These are phyloP conservation scores for Diplodus puntazzo DNA, from an alignment of 2,797 vertebrate species.

Conservation along the genomic window DNA sequence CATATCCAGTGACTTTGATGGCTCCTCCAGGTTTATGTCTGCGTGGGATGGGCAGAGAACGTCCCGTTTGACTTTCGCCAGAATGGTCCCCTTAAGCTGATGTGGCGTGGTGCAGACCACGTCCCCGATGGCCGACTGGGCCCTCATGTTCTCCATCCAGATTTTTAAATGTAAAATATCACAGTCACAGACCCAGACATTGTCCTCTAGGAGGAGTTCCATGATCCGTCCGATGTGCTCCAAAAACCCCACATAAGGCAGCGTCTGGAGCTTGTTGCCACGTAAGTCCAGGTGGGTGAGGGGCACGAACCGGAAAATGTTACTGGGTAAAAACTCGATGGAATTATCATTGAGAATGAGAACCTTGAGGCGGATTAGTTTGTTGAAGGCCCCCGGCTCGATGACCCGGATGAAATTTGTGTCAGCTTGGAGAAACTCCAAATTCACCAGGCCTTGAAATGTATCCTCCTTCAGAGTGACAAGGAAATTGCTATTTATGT, in stretches of 20 bases:
- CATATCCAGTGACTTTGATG: slow-evolving; percentile 92
- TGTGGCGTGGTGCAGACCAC: slow-evolving; percentile 92
- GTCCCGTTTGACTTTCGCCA: slow-evolving; percentile 93
- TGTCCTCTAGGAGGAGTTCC: slow-evolving; percentile 96
- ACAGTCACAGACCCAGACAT: slow-evolving; percentile 95
- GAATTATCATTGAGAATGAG: slow-evolving; percentile 98
- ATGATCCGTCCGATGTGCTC: slow-evolving; percentile 98
- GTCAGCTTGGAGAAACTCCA: slow-evolving; percentile 98
- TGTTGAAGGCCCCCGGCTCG: slow-evolving; percentile 98
- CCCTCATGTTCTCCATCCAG: slow-evolving; percentile 98
- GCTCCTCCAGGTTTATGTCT: slow-evolving; percentile 92
- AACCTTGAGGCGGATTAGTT: slow-evolving; percentile 96
- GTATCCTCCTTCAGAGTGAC: slow-evolving; percentile 96
- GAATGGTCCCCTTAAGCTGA: slow-evolving; percentile 89
- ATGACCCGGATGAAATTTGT: slow-evolving; percentile 98
- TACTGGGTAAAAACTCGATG: slow-evolving; percentile 94
- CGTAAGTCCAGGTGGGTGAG: slow-evolving; percentile 97
- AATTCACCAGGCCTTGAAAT: slow-evolving; percentile 95
- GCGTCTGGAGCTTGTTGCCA: slow-evolving; percentile 94
- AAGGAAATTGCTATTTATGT: slow-evolving; percentile 99
- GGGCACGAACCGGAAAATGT: slow-evolving; percentile 97
- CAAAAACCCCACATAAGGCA: slow-evolving; percentile 96
- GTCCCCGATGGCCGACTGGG: slow-evolving; percentile 93
- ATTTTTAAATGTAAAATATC: slow-evolving; percentile 94
- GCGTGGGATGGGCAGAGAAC: slow-evolving; percentile 91